Evolutionary conservation across 2,113 vertebrate species (phyloP).

Genomic region (Catagonus wagneri): DNA sequence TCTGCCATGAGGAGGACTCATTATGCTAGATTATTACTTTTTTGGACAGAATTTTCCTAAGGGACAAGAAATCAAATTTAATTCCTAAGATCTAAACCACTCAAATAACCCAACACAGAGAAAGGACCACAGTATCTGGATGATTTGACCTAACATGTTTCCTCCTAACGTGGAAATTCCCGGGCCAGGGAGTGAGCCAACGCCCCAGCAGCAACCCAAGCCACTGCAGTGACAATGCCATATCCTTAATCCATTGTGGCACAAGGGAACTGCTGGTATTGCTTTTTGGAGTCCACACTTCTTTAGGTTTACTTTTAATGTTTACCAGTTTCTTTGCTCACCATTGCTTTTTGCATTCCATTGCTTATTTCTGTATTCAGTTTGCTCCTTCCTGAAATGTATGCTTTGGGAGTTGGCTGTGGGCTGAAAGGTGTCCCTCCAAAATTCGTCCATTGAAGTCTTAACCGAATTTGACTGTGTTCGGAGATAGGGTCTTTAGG

Average conservation of each 20-base stretch:
- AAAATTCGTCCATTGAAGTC: neutral
- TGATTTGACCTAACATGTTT: neutral
- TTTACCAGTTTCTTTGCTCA: slow-evolving; percentile 9
- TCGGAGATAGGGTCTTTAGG: neutral
- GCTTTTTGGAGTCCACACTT: neutral
- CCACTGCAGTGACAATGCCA: too few relatives aligned
- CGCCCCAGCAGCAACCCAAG: too few relatives aligned
- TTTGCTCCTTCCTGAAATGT: neutral
- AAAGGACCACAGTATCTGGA: neutral
- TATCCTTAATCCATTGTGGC: too few relatives aligned
- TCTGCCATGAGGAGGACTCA: neutral
- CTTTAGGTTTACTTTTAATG: neutral
- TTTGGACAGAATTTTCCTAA: slow-evolving; percentile 6
- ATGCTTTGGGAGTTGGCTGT: neutral
- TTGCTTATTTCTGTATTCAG: neutral
- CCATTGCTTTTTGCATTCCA: neutral
- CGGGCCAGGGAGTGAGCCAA: too few relatives aligned
- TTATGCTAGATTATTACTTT: slow-evolving; percentile 5
- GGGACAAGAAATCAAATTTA: neutral
- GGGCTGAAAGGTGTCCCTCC: neutral
- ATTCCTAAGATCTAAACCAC: neutral
- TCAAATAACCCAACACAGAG: neutral
- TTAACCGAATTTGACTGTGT: neutral
- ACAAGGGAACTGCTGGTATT: too few relatives aligned
- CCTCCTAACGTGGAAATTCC: neutral